Base-by-base conservation (phyloP, 2,888 invertebrate genomes). In the Sipunculus nudus region DNA sequence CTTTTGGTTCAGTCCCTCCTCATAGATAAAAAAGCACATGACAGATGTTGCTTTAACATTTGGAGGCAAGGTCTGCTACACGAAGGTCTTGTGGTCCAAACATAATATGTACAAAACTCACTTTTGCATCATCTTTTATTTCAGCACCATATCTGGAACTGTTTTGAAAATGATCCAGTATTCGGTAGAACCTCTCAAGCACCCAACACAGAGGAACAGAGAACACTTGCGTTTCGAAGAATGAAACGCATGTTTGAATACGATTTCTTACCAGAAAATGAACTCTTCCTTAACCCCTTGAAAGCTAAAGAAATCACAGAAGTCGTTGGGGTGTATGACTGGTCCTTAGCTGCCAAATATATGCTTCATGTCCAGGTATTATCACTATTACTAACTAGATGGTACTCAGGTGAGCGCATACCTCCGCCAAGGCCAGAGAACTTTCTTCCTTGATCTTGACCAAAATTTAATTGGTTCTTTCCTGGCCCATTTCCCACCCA, bases 101-200 rank as follows among this genome's bases (percentile, higher is more conserved):
- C n/a, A n/a, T n/a, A n/a, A n/a, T n/a, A n/a, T n/a, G n/a, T n/a
- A n/a, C n/a, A n/a, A n/a, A n/a, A n/a, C n/a, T n/a, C n/a, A n/a
- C 10, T 28, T n/a, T 49, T 19, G n/a, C 32, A 5, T 49, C 10
- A 13, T 43, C 6, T 43, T 10, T 19, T 21, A 32, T 85, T 85
- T 8, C 75, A 93, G 93, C 88, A 91, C 81, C 88, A 89, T 79
- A 87, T 94, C 76, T 93, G 92, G 91, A 87, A 88, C 19, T 88
- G 89, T 0, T 79, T 94, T 73, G 91, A 92, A 77, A 88, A 87
- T 53, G 94, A 95, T 79, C 91, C 92, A 0, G 82, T 93, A 13
- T 95, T 93, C 78, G 88, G 89, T 8, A 88, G 89, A 72, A 85
- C 87, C 8, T 84, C 86, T 31, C 84, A 86, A 19, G 88, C 89